These are phyloP conservation scores for Hypolimnas misippus DNA, from an alignment of 2,888 invertebrate genomes.

Conservation along the genomic window DNA sequence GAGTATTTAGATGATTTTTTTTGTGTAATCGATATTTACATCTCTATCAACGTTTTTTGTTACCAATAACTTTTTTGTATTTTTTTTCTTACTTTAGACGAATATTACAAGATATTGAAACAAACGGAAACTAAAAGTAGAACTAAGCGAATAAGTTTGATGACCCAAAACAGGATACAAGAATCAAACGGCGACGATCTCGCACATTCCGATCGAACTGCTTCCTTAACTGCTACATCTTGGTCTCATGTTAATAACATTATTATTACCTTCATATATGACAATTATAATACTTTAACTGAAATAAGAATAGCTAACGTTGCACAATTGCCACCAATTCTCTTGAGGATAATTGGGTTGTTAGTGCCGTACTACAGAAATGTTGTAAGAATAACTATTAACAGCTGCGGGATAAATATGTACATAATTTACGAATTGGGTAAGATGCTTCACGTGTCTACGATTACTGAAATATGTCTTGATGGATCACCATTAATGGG, in stretches of 20 bases:
- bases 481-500: conserved; percentile 53
- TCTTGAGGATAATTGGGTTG: conserved; percentile 54
- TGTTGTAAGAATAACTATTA: conserved; percentile 52
- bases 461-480: conserved; percentile 57
- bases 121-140: conserved; percentile 30
- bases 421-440: conserved; percentile 55
- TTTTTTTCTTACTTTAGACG: conserved; percentile 39
- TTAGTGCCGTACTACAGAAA: conserved; percentile 48
- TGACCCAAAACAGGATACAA: conserved; percentile 17
- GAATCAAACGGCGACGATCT: background rate
- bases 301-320: conserved; percentile 52
- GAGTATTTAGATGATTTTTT: too few species aligned
- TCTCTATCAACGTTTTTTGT: too few species aligned
- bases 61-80: too few species aligned
- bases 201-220: background rate
- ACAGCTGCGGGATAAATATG: conserved; percentile 49
- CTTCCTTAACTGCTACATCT: conserved; percentile 4
- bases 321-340: conserved; percentile 44
- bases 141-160: conserved; percentile 41
- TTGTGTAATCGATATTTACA: too few species aligned
- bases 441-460: conserved; percentile 52
- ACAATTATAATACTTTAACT: conserved; percentile 49
- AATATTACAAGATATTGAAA: conserved; percentile 43
- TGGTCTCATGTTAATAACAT: conserved; percentile 43
- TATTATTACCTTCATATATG: conserved; percentile 48